Percentiles rank a stretch among this genome's conserved stretches.
Conservation (phyloP, 2,113 vertebrate genomes). For the Protobothrops mucrosquamatus region DNA sequence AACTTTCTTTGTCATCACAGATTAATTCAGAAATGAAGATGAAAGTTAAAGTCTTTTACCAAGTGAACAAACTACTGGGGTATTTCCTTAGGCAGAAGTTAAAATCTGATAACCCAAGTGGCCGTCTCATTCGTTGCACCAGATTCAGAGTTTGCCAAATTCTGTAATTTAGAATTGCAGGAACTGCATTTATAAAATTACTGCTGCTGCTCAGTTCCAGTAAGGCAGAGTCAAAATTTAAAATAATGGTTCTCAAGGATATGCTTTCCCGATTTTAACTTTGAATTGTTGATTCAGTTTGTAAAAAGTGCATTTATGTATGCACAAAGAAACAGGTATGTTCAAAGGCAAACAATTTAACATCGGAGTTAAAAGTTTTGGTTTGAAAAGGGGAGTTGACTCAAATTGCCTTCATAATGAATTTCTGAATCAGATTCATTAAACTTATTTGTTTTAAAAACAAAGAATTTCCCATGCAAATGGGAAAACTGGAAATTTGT, state of each 20-base stretch:
- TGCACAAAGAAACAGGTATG: neutral
- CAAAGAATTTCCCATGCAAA: neutral
- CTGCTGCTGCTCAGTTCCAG: neutral
- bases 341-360: neutral
- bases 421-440: neutral
- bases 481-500: neutral
- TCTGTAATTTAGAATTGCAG: neutral
- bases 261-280: neutral
- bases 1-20: neutral
- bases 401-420: neutral
- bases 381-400: neutral
- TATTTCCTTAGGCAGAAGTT: neutral
- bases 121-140: neutral
- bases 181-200: neutral
- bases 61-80: neutral
- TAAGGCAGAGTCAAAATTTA: neutral
- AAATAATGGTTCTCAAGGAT: neutral
- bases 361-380: neutral
- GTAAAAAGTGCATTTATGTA: neutral
- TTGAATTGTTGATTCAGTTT: neutral
- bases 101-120: neutral
- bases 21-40: neutral
- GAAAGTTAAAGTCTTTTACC: neutral
- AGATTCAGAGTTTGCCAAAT: neutral
- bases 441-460: neutral